These are phyloP conservation scores for Myotis pilosus DNA, from an alignment of 2,797 vertebrate species.

Conservation along the genomic window DNA sequence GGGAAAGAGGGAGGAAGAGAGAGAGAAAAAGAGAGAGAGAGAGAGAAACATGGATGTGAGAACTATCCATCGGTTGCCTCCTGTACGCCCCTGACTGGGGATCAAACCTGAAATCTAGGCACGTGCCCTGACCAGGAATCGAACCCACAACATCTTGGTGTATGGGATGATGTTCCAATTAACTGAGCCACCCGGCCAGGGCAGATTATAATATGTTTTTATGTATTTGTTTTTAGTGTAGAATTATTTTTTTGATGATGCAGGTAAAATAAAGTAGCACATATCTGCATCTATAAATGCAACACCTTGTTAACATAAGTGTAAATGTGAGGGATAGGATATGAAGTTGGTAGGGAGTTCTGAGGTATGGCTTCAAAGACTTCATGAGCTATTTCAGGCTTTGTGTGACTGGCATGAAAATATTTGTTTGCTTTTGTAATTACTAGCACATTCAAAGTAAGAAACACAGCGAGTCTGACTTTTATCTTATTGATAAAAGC, in stretches of 20 bases:
- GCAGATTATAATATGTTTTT: background rate
- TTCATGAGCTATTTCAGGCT: background rate
- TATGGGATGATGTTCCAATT: background rate
- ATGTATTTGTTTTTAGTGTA: background rate
- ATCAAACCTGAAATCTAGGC: too few relatives aligned
- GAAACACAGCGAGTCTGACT: background rate
- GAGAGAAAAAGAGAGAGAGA: too few relatives aligned
- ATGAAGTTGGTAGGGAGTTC: background rate
- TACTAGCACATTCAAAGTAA: background rate
- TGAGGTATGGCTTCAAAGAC: background rate
- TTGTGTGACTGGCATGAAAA: background rate
- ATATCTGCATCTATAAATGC: background rate
- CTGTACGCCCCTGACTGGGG: too few relatives aligned
- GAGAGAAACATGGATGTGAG: too few relatives aligned
- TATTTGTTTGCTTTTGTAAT: constrained; percentile 13
- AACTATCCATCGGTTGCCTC: too few relatives aligned
- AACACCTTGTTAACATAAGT: background rate
- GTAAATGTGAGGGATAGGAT: background rate
- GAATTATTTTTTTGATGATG: background rate
- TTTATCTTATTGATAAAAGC: background rate
- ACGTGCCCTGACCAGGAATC: too few relatives aligned
- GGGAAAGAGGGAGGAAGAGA: too few relatives aligned
- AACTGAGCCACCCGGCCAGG: too few relatives aligned
- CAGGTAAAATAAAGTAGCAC: background rate
- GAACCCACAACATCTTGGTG: too few relatives aligned